Base-by-base conservation (phyloP, 2,888 invertebrate species). In the Tenodera sinensis region DNA sequence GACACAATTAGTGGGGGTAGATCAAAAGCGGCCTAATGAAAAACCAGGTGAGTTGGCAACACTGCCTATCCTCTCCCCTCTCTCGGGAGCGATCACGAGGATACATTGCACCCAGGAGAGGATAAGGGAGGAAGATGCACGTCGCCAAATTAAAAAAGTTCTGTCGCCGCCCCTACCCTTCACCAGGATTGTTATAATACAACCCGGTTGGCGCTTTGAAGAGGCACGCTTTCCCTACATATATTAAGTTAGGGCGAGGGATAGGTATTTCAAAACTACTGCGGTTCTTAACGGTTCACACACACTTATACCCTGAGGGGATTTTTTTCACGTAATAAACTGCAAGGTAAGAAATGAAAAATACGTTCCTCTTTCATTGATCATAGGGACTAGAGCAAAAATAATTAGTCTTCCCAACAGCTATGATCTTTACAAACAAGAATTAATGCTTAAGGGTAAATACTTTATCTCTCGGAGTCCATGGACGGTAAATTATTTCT, bases 111-210 rank as follows among this genome's bases (percentile, higher is more conserved):
- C 85, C 47, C 85, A 12, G 47, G 85, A 85, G 85, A 85, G 85
- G 28, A 28, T 28, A n/a, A 83, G 83, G 83, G 83, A 83, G 83
- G 28, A 83, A 28, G 83, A 83, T 83, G 85, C 47, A n/a, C 30
- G n/a, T 42, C 85, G 47, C 85, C 85, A 85, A 85, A 85, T 85
- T 85, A 85, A 85, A 54, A 85, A 85, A 85, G 85, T 85, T 85
- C 85, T 85, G 47, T 85, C 85, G 47, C 84, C 47, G 54, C 85
- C 54, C 54, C 54, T 71, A 71, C 54, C 54, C 54, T 71, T 20
- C 54, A 20, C 54, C 54, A 71, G 54, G 54, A 71, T 71, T 71
- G 54, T 71, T 71, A 71, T 71, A 71, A 71, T 71, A 71, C 54
- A 71, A 20, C 20, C 20, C 54, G 54, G 54, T 71, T 71, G 15